Conservation (phyloP, 2,113 vertebrate species). For the Oriolus oriolus region DNA sequence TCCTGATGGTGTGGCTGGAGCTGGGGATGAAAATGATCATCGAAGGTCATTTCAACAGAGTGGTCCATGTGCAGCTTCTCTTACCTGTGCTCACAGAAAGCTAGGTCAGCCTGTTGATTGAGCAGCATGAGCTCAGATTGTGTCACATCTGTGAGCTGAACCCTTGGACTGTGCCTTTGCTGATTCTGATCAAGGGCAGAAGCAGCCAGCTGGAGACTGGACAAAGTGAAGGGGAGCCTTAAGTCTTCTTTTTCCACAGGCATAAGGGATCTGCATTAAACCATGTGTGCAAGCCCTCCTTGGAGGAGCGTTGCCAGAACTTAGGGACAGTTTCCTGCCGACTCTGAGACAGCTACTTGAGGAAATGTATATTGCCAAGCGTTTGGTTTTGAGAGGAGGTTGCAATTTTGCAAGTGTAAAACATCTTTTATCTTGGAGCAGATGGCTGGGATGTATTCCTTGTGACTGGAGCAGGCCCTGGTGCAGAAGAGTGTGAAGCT, state of each 20-base stretch:
- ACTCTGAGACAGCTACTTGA: not conserved
- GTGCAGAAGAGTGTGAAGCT: not conserved
- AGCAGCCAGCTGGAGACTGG: not conserved
- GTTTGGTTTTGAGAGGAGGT: not conserved
- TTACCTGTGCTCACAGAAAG: not conserved
- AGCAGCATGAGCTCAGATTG: fast-evolving
- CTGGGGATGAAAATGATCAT: not conserved
- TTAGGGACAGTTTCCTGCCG: not conserved
- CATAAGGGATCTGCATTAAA: not conserved
- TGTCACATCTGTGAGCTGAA: not conserved
- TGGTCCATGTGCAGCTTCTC: not conserved
- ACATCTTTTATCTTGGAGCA: not conserved
- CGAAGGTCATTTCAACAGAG: not conserved
- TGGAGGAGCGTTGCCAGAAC: not conserved
- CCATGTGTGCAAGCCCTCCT: not conserved
- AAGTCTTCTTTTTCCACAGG: not conserved
- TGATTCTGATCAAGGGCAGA: fast-evolving
- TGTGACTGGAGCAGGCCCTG: not conserved
- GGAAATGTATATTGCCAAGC: not conserved
- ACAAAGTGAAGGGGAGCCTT: not conserved
- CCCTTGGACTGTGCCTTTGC: not conserved
- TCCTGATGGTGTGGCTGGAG: not conserved
- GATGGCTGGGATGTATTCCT: not conserved
- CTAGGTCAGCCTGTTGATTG: not conserved
- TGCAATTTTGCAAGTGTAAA: not conserved